A percentile compares a stretch with the other conserved stretches of the same genome.
Evolutionary conservation across 2,113 vertebrate genomes (phyloP).

Genomic region (Istiophorus platypterus): DNA sequence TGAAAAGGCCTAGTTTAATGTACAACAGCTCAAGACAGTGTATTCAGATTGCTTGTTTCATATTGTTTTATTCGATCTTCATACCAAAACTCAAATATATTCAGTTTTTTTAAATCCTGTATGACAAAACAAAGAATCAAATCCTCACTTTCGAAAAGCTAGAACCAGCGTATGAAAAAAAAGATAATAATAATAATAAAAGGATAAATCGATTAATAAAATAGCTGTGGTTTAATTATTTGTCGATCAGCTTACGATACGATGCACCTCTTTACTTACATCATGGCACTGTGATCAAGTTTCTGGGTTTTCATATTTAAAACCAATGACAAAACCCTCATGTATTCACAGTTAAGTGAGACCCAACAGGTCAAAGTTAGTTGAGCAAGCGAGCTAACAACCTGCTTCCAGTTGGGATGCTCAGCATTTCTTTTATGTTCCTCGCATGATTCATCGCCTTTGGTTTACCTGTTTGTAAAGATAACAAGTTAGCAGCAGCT

Average conservation of each 20-base stretch:
- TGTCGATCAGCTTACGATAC: too few species aligned
- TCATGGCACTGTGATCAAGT: not conserved
- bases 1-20: not conserved
- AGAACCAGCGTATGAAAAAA: not conserved
- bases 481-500: slow-evolving; percentile 1
- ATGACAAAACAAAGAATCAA: not conserved
- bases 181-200: not conserved
- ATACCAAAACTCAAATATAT: not conserved
- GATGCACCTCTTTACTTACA: not conserved
- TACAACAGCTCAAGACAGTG: not conserved
- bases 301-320: not conserved
- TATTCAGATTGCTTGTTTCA: not conserved
- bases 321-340: not conserved
- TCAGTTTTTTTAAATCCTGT: not conserved
- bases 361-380: not conserved
- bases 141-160: not conserved
- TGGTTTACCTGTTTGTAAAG: slow-evolving; percentile 29
- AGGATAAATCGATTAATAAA: too few species aligned
- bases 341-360: not conserved
- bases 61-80: not conserved
- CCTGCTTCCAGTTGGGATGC: slow-evolving; percentile 83
- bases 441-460: slow-evolving; percentile 88
- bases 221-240: not conserved
- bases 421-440: slow-evolving; percentile 93
- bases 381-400: slow-evolving; percentile 65